A percentile compares a stretch with the other conserved stretches of the same genome.
Evolutionary conservation across 2,113 vertebrate genomes (phyloP).

Genomic region (Dromaius novaehollandiae): DNA sequence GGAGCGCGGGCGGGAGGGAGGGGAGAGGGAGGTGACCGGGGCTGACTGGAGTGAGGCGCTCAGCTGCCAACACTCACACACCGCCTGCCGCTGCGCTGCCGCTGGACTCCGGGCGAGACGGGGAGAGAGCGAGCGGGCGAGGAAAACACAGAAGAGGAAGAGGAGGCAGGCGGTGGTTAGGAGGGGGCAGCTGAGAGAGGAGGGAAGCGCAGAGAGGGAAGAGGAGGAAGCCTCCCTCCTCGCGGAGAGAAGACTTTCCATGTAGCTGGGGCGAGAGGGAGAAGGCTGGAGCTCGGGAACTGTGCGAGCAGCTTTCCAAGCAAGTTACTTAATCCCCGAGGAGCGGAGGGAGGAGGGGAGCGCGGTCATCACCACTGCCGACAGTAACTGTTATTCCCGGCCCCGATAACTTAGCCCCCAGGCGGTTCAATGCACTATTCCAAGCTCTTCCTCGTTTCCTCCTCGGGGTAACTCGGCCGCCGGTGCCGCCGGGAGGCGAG

Average conservation of each 20-base stretch:
- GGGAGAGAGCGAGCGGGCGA: background rate
- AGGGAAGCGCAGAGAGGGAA: background rate
- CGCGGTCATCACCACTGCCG: background rate
- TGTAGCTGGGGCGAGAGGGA: constrained; percentile 39
- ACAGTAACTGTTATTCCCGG: background rate
- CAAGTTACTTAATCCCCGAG: constrained; percentile 54
- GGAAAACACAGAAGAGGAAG: background rate
- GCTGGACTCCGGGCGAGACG: background rate
- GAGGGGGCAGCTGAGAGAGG: background rate
- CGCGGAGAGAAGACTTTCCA: constrained; percentile 45
- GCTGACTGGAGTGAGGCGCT: constrained; percentile 50
- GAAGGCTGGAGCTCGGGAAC: constrained; percentile 49
- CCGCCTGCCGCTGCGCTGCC: constrained; percentile 33
- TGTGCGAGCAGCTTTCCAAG: constrained; percentile 58
- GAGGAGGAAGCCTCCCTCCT: background rate
- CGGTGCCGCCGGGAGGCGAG: constrained; percentile 39
- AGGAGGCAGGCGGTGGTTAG: background rate
- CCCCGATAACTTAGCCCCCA: background rate
- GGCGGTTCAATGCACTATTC: constrained; percentile 58
- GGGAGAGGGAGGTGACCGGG: constrained; percentile 47
- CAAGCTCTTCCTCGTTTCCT: constrained; percentile 53
- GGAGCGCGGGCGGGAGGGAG: constrained; percentile 55
- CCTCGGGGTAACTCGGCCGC: constrained; percentile 43
- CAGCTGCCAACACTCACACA: constrained; percentile 61
- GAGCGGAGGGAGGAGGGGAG: constrained; percentile 18